phyloP scores from a whole-genome alignment of 2,797 vertebrate genomes.

The Platyrinchus mystaceus region DNA sequence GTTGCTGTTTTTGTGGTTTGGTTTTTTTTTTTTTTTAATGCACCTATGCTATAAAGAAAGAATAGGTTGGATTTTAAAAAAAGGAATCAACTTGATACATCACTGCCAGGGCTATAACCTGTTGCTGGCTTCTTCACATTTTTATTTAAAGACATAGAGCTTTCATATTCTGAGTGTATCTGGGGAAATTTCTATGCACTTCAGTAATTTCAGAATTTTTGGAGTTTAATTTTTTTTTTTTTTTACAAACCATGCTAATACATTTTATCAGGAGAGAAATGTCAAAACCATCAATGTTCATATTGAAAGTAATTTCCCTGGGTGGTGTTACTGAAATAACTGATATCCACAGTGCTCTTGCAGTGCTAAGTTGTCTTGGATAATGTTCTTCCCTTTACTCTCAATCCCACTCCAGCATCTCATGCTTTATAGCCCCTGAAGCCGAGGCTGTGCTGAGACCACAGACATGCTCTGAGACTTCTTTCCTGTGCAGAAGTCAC shows the following conservation, averaged over 20 bases:
- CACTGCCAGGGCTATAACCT: neutral
- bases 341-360: neutral
- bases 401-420: fast-evolving
- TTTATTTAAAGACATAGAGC: neutral
- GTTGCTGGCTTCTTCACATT: neutral
- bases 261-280: neutral
- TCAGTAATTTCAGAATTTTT: neutral
- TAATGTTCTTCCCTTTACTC: neutral
- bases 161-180: neutral
- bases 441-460: neutral
- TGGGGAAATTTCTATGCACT: neutral
- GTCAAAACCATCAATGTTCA: neutral
- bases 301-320: neutral
- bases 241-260: neutral
- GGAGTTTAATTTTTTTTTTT: neutral
- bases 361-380: neutral
- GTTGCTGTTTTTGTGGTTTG: neutral
- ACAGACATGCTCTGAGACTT: neutral
- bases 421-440: neutral
- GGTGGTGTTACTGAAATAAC: neutral
- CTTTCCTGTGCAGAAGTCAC: neutral
- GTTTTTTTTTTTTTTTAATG: neutral
- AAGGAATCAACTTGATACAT: neutral
- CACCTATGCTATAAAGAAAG: neutral
- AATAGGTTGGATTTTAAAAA: neutral